Evolutionary conservation across 2,113 vertebrate genomes (phyloP), one percentile per base, ranked within the genome.

Genomic region (Ursus arctos): DNA sequence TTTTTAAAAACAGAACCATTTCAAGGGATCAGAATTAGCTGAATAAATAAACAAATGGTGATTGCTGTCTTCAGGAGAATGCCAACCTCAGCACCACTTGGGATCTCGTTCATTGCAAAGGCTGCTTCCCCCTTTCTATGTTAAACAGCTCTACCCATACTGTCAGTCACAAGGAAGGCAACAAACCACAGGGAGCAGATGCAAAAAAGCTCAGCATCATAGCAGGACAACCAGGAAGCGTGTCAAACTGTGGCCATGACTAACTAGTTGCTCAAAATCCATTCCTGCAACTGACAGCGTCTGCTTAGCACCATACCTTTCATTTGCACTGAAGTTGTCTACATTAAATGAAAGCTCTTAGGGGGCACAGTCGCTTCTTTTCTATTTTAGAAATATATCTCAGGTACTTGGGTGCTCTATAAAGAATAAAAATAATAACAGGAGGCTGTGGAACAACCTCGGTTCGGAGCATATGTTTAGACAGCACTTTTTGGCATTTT

Each of bases 341-440:
- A 71, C 3, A 22, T 9, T 51, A 43, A 87, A 40, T n/a, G 22
- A 80, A 91, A 84, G 28, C n/a, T 81, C 9, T 7, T 7, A 8
- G n/a, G 51, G 33, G 55, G 19, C 28, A 36, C 7, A 22, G 55
- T 77, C 18, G 5, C 43, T 61, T 61, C 72, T 96, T 59, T 89
- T 71, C 40, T 86, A 13, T 80, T 43, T 83, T 86, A 76, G 67
- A 93, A 86, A 93, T 49, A 28, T 0, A 91, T 18, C 24, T 12
- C 31, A 36, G 77, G 31, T 65, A 92, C 36, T n/a, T 88, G 3
- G 26, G 22, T 91, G 16, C 53, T 94, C 76, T 22, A 15, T 43
- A 95, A 88, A 79, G 26, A 95, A 88, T 77, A 94, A 96, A 87
- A 96, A 51, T n/a, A 82, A 18, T 59, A 71, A 82, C 63, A 76